phyloP scores from a whole-genome alignment of 23 tunicate genomes.

The Styela clava region DNA sequence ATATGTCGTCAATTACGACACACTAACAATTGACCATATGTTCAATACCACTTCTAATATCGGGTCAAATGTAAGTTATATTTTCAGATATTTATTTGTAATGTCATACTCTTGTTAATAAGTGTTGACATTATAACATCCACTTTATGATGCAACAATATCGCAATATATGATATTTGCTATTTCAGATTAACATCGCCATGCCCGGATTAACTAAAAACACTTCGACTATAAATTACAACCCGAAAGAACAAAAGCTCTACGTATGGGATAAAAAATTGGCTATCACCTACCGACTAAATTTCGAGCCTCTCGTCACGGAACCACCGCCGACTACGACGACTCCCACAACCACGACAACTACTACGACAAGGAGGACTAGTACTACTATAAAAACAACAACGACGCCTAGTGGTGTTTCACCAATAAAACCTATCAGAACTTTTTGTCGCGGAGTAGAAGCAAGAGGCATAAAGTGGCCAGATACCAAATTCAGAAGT shows the following conservation, averaged over 20 bases:
- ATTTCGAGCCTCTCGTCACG: constrained; percentile 40
- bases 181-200: constrained; percentile 61
- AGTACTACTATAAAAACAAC: not conserved
- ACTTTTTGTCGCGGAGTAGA: constrained; percentile 32
- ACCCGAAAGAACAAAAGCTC: constrained; percentile 61
- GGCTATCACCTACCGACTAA: constrained; percentile 56
- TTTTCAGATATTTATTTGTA: not conserved
- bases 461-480: constrained; percentile 65
- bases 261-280: constrained; percentile 66
- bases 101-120: not conserved
- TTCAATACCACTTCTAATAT: constrained; percentile 74
- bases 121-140: not conserved
- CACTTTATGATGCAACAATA: not conserved
- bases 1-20: constrained; percentile 71
- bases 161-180: too few species aligned
- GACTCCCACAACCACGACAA: constrained; percentile 25
- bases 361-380: constrained; percentile 35
- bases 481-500: constrained; percentile 26
- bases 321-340: constrained; percentile 33
- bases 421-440: not conserved
- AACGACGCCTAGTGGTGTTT: not conserved
- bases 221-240: constrained; percentile 75
- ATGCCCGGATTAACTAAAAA: constrained; percentile 58
- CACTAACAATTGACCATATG: constrained; percentile 80
- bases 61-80: constrained; percentile 52